Base-by-base conservation (phyloP, 2,797 vertebrate species). In the Manis crassicaudata region DNA sequence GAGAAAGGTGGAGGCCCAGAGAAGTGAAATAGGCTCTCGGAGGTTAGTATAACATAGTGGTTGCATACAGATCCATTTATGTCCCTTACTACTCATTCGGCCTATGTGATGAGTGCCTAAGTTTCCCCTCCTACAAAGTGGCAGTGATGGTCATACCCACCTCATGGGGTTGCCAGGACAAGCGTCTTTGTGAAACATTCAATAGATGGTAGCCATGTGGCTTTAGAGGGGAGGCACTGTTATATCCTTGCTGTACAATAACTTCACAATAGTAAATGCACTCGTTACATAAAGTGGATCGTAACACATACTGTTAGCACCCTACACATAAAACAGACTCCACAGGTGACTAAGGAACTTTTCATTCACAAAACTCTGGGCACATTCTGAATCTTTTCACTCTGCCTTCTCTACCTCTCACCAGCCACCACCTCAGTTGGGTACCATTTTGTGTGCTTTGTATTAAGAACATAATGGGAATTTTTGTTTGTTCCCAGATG, bases 401-500 rank as follows among this genome's bases (percentile, higher is more conserved):
- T 35, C 67, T 17, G 52, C 3, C 29, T 76, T 72, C 58, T 35
- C 0, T 17, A 16, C 4, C 73, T 52, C 73, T 97, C 20, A 2
- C 32, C 50, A 52, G 35, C 43, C 29, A 40, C 29, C 56, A 13
- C 54, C 14, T 40, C 79, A 25, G 21, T 0, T 56, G 54, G 32
- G n/a, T 32, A 21, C 72, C 2, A 1, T 85, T 73, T 95, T 93
- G 43, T 75, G 13, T 77, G 52, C 65, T 96, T 94, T 40, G 29
- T 85, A 11, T 88, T 82, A 83, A 76, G 67, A 62, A 67, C 50
- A 75, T 60, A 75, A 56, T 25, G 56, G 67, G 21, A 54, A 52
- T n/a, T 89, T 92, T 90, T 80, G 43, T 67, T 88, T 88, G 23
- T 86, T 90, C 23, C n/a, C 1, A 11, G 86, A 95, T 60, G 13